Evolutionary conservation across 2,797 vertebrate genomes (phyloP).

Genomic region (Eupleurogrammus muticus): DNA sequence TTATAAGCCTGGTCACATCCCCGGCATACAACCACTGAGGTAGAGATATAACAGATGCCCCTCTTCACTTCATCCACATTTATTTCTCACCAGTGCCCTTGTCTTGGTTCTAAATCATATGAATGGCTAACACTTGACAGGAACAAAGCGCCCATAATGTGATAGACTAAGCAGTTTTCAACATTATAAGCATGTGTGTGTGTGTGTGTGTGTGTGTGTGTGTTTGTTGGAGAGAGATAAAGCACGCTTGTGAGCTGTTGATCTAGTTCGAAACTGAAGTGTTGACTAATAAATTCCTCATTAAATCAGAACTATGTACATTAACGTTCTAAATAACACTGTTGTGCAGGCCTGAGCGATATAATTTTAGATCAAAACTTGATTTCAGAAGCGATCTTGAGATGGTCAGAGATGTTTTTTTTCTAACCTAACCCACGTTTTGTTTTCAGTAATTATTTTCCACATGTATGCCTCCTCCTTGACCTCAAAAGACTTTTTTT

Average conservation of each 20-base stretch:
- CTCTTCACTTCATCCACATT: slow-evolving; percentile 16
- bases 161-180: background rate
- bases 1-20: slow-evolving; percentile 3
- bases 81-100: slow-evolving; percentile 6
- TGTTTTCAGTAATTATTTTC: too few species aligned
- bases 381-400: too few species aligned
- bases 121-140: slow-evolving; percentile 3
- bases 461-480: too few species aligned
- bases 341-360: too few species aligned
- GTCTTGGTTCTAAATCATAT: background rate
- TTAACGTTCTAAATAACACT: slow-evolving; percentile 10
- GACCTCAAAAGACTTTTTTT: too few species aligned
- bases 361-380: too few species aligned
- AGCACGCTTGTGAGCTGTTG: slow-evolving; percentile 14
- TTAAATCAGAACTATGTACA: slow-evolving; percentile 13
- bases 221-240: background rate
- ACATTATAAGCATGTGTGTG: background rate
- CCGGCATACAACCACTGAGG: slow-evolving; percentile 1
- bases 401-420: too few species aligned
- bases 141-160: slow-evolving; percentile 28
- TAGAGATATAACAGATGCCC: background rate
- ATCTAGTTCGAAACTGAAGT: slow-evolving; percentile 15
- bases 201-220: background rate
- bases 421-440: too few species aligned
- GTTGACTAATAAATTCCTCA: slow-evolving; percentile 24